A percentile compares a stretch with the other conserved stretches of the same genome.
Conservation (phyloP, 2,888 invertebrate species). For the Leistus spinibarbis region DNA sequence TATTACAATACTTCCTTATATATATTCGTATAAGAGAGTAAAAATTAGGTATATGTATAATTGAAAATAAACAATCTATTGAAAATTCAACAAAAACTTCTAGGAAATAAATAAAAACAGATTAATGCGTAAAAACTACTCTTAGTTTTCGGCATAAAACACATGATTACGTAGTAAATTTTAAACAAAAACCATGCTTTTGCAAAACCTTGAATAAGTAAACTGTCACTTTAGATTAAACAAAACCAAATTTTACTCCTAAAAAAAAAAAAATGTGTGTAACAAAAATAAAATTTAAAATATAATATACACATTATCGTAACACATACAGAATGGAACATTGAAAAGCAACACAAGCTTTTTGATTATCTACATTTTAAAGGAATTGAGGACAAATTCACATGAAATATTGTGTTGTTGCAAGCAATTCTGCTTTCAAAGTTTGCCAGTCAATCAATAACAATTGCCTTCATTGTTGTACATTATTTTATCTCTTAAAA, state of each 20-base stretch:
- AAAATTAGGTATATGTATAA: too few species aligned
- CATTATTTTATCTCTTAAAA: too few species aligned
- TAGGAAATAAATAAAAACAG: not conserved
- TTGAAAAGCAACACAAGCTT: too few species aligned
- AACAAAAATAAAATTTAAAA: not conserved
- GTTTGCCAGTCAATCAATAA: too few species aligned
- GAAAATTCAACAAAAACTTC: not conserved
- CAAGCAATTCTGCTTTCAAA: too few species aligned
- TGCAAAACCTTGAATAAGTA: constrained; percentile 2
- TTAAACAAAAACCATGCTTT: not conserved
- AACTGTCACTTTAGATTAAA: not conserved
- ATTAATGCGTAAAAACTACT: not conserved
- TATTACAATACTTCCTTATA: too few species aligned
- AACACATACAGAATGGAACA: too few species aligned
- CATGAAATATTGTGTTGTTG: too few species aligned
- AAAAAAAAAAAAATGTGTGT: not conserved
- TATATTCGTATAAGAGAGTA: too few species aligned
- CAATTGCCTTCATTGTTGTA: too few species aligned
- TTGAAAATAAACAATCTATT: not conserved
- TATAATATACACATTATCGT: not conserved
- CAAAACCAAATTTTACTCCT: not conserved
- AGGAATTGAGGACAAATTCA: too few species aligned
- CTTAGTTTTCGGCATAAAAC: not conserved
- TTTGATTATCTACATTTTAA: too few species aligned
- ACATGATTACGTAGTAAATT: not conserved